These are phyloP conservation scores for Calliphora vomitoria DNA, from an alignment of 2,888 invertebrate species.

Conservation along the genomic window DNA sequence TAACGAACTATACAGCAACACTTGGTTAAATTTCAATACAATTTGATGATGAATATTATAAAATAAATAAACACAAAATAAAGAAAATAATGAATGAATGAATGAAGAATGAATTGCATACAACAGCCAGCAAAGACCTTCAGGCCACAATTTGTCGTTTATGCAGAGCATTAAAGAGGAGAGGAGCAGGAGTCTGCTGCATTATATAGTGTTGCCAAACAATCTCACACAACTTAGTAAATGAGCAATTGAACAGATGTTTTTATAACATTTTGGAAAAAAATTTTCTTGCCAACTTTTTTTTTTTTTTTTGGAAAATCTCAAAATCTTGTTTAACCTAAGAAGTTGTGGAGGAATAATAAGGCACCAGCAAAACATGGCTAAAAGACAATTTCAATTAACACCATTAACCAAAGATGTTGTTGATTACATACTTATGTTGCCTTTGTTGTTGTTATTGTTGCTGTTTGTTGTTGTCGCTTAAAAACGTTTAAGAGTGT, in stretches of 20 bases:
- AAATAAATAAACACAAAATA: conserved; percentile 47
- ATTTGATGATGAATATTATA: conserved; percentile 65
- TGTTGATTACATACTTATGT: conserved; percentile 10
- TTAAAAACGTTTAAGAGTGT: conserved; percentile 47
- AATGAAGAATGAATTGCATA: background rate
- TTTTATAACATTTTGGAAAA: conserved; percentile 27
- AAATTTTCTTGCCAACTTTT: background rate
- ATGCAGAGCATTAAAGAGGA: background rate
- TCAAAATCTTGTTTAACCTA: conserved; percentile 5
- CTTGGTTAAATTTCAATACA: conserved; percentile 65
- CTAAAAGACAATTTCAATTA: conserved; percentile 70
- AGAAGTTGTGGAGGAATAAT: background rate
- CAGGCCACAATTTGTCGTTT: conserved; percentile 55
- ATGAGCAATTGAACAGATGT: conserved; percentile 61
- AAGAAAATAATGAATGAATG: conserved; percentile 14
- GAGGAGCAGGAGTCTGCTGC: background rate
- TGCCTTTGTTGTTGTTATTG: background rate
- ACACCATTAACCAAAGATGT: conserved; percentile 65
- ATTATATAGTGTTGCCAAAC: background rate
- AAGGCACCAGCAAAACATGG: conserved; percentile 28
- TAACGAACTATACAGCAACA: conserved; percentile 59
- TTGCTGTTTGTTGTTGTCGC: conserved; percentile 16
- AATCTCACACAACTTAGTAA: conserved; percentile 56
- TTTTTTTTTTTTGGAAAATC: no score
- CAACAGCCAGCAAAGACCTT: conserved; percentile 38